These are phyloP conservation scores for Lates calcarifer DNA, from an alignment of 2,113 vertebrate genomes.

Conservation along the genomic window DNA sequence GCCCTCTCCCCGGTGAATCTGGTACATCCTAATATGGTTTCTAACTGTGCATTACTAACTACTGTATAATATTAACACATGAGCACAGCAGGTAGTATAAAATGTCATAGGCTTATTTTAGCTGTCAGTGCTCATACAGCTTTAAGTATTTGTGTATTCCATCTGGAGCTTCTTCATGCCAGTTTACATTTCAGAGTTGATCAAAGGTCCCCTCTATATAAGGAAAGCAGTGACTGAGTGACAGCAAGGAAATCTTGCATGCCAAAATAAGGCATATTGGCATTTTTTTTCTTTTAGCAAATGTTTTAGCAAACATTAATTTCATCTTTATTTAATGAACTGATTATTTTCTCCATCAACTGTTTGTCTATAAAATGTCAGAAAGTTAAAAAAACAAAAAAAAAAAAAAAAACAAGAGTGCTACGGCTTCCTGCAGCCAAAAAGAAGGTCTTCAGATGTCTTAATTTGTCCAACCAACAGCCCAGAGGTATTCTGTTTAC, in stretches of 20 bases:
- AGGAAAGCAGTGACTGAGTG: slow-evolving; percentile 24
- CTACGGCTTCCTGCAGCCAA: neutral
- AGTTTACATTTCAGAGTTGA: slow-evolving; percentile 34
- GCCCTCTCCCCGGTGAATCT: slow-evolving; percentile 10
- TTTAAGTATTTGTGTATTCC: slow-evolving; percentile 9
- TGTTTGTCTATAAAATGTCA: neutral
- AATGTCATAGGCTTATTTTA: slow-evolving; percentile 25
- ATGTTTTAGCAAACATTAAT: neutral
- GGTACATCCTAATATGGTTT: slow-evolving; percentile 18
- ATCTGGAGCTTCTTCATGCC: slow-evolving; percentile 8
- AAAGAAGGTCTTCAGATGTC: too few relatives aligned
- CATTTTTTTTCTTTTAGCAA: neutral
- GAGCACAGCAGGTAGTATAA: slow-evolving; percentile 32
- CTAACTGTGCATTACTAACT: slow-evolving; percentile 30
- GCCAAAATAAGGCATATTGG: neutral
- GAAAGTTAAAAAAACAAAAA: neutral
- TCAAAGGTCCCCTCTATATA: slow-evolving; percentile 9
- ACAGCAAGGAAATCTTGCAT: slow-evolving; percentile 13
- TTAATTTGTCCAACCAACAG: neutral
- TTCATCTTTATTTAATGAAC: neutral
- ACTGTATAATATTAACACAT: slow-evolving; percentile 38
- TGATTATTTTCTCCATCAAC: neutral
- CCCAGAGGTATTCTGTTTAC: too few relatives aligned
- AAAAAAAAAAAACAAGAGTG: neutral
- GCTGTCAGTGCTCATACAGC: neutral